These are phyloP conservation scores for Uromys caudimaculatus DNA, from an alignment of 2,797 vertebrate genomes.

Conservation along the genomic window DNA sequence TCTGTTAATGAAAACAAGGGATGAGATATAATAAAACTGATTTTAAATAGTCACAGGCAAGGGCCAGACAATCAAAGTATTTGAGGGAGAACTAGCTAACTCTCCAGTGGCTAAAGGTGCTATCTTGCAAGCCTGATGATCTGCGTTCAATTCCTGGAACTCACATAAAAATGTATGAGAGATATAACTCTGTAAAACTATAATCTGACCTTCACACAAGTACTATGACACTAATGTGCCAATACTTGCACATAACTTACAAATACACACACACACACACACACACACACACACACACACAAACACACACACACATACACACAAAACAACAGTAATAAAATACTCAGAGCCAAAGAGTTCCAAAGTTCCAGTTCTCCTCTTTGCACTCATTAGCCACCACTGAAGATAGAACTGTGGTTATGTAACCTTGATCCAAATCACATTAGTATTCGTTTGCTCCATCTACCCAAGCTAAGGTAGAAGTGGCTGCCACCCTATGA, in stretches of 20 bases:
- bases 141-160: not conserved
- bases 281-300: not conserved
- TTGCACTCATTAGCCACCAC: not conserved
- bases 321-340: not conserved
- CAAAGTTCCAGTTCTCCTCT: not conserved
- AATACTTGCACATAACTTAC: not conserved
- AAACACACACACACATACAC: not conserved
- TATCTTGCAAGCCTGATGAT: too few species aligned
- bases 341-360: slow-evolving; percentile 61
- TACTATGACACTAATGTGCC: not conserved
- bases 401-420: slow-evolving; percentile 17
- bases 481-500: not conserved
- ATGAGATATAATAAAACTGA: not conserved
- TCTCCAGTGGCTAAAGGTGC: not conserved
- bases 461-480: not conserved
- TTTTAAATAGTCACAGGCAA: not conserved
- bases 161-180: not conserved
- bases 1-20: not conserved
- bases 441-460: not conserved
- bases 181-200: not conserved
- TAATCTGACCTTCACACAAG: not conserved
- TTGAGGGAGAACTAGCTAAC: not conserved
- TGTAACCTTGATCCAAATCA: not conserved
- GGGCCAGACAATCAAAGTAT: not conserved
- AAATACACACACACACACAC: not conserved